These are phyloP conservation scores for Sarcophaga rosellei DNA, from an alignment of 2,888 invertebrate genomes.

Conservation along the genomic window DNA sequence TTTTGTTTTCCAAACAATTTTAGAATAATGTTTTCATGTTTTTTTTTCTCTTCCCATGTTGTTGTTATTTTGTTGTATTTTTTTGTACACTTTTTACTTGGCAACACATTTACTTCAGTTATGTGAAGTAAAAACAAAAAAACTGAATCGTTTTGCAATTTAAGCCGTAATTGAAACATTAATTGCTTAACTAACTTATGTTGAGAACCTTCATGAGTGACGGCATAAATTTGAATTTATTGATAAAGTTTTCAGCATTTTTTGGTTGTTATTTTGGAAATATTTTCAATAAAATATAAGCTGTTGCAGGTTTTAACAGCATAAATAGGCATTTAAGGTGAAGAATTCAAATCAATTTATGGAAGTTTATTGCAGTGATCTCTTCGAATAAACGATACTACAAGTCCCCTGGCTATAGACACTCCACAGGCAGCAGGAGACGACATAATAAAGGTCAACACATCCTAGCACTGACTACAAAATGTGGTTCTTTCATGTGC, in stretches of 20 bases:
- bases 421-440: too few species aligned
- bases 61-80: background rate
- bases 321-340: too few species aligned
- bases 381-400: too few species aligned
- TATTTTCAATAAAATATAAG: background rate
- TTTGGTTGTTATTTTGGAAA: background rate
- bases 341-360: too few species aligned
- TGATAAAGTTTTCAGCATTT: background rate
- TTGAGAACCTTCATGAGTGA: background rate
- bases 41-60: too few species aligned
- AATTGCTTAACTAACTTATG: conserved; percentile 18
- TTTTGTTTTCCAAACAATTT: conserved; percentile 36
- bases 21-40: background rate
- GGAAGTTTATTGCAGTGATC: too few species aligned
- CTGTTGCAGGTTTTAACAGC: conserved; percentile 12
- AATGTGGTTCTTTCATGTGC: too few species aligned
- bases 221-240: conserved; percentile 23
- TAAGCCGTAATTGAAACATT: conserved; percentile 33
- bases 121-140: background rate
- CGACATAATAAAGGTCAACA: too few species aligned
- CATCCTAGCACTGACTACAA: too few species aligned
- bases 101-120: conserved; percentile 19
- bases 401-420: too few species aligned
- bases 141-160: conserved; percentile 25
- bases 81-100: conserved; percentile 5